A percentile compares a stretch with the other conserved stretches of the same genome.
Conservation (phyloP, 1,140 invertebrate genomes). For the Parapsyche elsis region DNA sequence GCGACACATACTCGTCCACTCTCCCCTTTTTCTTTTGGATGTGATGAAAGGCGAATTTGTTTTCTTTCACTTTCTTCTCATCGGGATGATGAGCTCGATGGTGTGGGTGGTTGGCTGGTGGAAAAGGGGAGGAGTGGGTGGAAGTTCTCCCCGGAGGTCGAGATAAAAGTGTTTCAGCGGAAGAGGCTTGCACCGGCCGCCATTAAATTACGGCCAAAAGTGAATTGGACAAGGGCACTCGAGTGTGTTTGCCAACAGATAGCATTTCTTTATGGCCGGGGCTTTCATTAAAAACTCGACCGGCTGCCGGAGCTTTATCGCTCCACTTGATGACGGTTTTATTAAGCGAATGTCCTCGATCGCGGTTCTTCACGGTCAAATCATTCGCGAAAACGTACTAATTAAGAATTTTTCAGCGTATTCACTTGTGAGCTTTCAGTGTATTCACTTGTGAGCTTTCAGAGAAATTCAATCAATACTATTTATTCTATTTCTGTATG, state of each 20-base stretch:
- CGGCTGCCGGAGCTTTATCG: slow-evolving; percentile 10
- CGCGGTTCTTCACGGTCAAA: no score
- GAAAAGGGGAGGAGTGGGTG: background rate
- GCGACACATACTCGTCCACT: no score
- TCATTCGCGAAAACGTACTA: no score
- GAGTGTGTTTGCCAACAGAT: slow-evolving; percentile 53
- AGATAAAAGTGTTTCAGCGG: slow-evolving; percentile 42
- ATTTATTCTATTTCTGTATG: no score
- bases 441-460: no score
- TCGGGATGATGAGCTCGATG: background rate
- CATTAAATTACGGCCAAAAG: slow-evolving; percentile 42
- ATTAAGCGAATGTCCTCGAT: no score
- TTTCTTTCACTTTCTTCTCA: slow-evolving; percentile 27
- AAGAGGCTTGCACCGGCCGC: slow-evolving; percentile 36
- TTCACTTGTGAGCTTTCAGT: no score
- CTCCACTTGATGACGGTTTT: no score
- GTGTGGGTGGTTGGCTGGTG: no score
- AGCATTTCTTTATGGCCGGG: slow-evolving; percentile 48
- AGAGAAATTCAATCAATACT: no score
- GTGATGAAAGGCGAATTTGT: slow-evolving; percentile 18
- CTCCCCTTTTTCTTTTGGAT: background rate
- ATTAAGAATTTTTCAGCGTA: no score
- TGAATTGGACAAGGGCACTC: slow-evolving; percentile 54
- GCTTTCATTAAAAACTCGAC: slow-evolving; percentile 45
- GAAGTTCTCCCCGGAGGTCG: slow-evolving; percentile 1